A percentile compares a stretch with the other conserved stretches of the same genome.
These are phyloP conservation scores for Athetis lepigone DNA, from an alignment of 2,888 invertebrate species.

Conservation along the genomic window DNA sequence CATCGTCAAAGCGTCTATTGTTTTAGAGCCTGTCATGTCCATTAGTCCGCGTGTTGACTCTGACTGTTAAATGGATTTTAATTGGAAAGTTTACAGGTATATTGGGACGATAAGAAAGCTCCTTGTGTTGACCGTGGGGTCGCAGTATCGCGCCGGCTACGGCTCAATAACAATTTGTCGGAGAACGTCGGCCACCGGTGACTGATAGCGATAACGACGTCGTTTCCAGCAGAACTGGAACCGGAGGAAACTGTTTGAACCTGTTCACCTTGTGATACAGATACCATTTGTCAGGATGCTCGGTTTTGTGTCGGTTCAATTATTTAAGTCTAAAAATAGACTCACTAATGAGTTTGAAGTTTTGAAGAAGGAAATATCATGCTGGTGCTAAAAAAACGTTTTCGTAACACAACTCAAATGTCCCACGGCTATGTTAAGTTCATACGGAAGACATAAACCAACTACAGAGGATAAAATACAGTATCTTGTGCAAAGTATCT, in stretches of 20 bases:
- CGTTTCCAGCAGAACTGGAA: slow-evolving; percentile 52
- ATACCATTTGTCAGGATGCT: slow-evolving; percentile 54
- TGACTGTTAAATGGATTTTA: slow-evolving; percentile 58
- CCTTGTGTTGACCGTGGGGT: slow-evolving; percentile 66
- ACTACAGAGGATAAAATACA: background rate
- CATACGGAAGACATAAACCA: background rate
- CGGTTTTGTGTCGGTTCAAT: slow-evolving; percentile 19
- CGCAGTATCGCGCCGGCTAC: slow-evolving; percentile 61
- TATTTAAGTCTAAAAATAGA: slow-evolving; percentile 13
- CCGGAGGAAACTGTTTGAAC: slow-evolving; percentile 60
- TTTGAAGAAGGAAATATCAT: slow-evolving; percentile 32
- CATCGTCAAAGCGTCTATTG: slow-evolving; percentile 59
- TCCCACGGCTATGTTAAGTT: background rate
- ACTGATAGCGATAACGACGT: slow-evolving; percentile 63
- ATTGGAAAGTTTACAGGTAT: slow-evolving; percentile 58
- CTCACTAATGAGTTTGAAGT: slow-evolving; percentile 4
- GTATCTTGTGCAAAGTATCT: background rate
- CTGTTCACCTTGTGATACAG: slow-evolving; percentile 56
- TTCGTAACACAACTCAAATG: background rate
- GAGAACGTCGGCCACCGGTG: slow-evolving; percentile 53
- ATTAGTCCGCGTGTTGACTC: slow-evolving; percentile 59
- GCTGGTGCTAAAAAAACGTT: slow-evolving; percentile 18
- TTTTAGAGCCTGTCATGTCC: slow-evolving; percentile 54
- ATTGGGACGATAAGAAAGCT: slow-evolving; percentile 66
- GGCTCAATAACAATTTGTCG: slow-evolving; percentile 75